Conservation (phyloP, 2,888 invertebrate genomes). For the Hirtodrosophila trivittata region DNA sequence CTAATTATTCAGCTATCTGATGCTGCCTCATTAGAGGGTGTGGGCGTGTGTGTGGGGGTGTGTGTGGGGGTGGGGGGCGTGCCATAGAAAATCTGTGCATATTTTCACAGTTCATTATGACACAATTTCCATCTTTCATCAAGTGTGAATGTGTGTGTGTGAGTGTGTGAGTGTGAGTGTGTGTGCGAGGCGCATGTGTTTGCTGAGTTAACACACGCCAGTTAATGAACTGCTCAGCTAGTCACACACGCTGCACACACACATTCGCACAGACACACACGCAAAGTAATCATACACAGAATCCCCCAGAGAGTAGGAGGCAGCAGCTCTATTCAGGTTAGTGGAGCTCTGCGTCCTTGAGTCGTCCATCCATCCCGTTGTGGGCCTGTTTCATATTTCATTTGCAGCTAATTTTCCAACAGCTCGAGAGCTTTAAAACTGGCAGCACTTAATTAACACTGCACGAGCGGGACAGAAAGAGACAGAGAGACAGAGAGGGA, state of each 20-base stretch:
- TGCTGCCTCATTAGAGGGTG: conserved; percentile 60
- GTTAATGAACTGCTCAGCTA: conserved; percentile 60
- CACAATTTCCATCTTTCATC: conserved; percentile 61
- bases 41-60: neutral
- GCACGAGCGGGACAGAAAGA: conserved; percentile 21
- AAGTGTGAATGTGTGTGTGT: conserved; percentile 11
- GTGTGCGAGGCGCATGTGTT: conserved; percentile 39
- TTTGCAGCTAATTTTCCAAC: conserved; percentile 28
- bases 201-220: conserved; percentile 65
- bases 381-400: conserved; percentile 46
- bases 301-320: conserved; percentile 3
- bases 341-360: conserved; percentile 64
- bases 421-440: conserved; percentile 47
- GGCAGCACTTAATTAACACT: conserved; percentile 67
- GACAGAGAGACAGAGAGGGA: neutral
- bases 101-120: conserved; percentile 73
- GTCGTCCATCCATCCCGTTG: conserved; percentile 25
- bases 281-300: conserved; percentile 3
- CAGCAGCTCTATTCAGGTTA: conserved; percentile 58
- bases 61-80: neutral
- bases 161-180: conserved; percentile 1
- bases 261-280: conserved; percentile 5
- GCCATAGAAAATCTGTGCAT: conserved; percentile 62
- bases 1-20: conserved; percentile 24
- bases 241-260: conserved; percentile 28